A percentile compares a stretch with the other conserved stretches of the same genome.
These are phyloP conservation scores for Dicyrtoma fusca DNA, from an alignment of 2,888 invertebrate genomes.

Conservation along the genomic window DNA sequence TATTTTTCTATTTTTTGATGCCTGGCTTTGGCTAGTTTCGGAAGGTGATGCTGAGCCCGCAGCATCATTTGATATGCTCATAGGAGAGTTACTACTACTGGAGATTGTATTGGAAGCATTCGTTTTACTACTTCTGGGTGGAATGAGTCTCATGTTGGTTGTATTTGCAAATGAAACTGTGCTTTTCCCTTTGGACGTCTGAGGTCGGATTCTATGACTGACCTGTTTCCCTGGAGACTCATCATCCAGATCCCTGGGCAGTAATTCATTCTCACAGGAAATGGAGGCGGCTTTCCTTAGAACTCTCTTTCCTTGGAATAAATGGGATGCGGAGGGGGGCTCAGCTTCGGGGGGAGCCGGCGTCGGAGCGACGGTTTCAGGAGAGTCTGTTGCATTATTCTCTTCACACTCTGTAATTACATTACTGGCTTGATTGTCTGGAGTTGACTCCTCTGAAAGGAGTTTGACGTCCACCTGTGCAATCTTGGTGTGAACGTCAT, in stretches of 20 bases:
- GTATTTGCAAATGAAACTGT: conserved; percentile 33
- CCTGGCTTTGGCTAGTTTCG: conserved; percentile 40
- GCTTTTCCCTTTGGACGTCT: conserved; percentile 25
- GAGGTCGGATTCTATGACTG: conserved; percentile 14
- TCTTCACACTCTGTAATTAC: not conserved
- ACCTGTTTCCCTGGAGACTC: not conserved
- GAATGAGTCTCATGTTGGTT: conserved; percentile 29
- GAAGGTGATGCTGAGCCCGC: conserved; percentile 20
- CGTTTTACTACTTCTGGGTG: conserved; percentile 17
- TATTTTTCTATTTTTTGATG: conserved; percentile 51
- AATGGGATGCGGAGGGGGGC: not conserved
- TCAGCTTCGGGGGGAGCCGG: not conserved
- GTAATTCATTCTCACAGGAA: conserved; percentile 52
- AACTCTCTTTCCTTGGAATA: conserved; percentile 28
- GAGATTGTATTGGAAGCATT: not conserved
- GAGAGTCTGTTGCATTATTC: not conserved
- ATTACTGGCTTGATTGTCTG: not conserved
- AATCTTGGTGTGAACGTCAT: conserved; percentile 42
- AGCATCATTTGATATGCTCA: conserved; percentile 9
- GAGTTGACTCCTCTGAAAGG: too few species aligned
- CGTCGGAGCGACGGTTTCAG: not conserved
- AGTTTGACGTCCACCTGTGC: conserved; percentile 6
- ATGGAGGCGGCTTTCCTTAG: conserved; percentile 51
- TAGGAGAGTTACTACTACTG: not conserved
- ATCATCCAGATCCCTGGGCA: not conserved